Percentiles rank a stretch among this genome's conserved stretches.
Conservation (phyloP, 1,140 invertebrate genomes). For the Andrena cerasifolii region DNA sequence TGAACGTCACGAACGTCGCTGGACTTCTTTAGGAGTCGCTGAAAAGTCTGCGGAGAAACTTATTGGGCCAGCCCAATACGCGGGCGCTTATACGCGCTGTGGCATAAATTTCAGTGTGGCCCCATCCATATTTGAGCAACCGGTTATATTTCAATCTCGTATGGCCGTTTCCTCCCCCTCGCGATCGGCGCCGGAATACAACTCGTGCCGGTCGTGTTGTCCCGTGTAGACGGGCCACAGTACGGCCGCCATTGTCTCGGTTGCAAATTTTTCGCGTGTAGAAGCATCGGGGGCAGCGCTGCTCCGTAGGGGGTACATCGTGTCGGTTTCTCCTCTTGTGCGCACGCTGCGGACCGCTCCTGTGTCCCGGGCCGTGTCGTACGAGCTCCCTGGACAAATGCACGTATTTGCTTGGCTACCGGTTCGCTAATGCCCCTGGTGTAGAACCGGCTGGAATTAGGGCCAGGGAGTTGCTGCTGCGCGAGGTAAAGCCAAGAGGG, state of each 20-base stretch:
- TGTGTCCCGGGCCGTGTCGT: slow-evolving; percentile 55
- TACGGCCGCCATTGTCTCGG: slow-evolving; percentile 77
- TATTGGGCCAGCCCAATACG: slow-evolving; percentile 10
- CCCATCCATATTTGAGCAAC: slow-evolving; percentile 69
- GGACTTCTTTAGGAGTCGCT: slow-evolving; percentile 5
- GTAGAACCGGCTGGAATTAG: slow-evolving; percentile 1
- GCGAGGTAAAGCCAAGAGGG: too few species aligned
- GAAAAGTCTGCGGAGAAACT: background rate
- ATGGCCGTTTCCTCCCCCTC: slow-evolving; percentile 44
- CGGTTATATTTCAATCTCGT: slow-evolving; percentile 80
- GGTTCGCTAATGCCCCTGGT: slow-evolving; percentile 52
- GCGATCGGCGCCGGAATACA: slow-evolving; percentile 79
- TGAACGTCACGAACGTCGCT: too few species aligned
- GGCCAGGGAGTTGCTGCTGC: background rate
- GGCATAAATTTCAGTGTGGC: slow-evolving; percentile 58
- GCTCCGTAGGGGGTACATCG: slow-evolving; percentile 70
- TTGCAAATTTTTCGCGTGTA: slow-evolving; percentile 81
- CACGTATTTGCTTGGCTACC: slow-evolving; percentile 68
- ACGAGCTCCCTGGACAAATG: slow-evolving; percentile 65
- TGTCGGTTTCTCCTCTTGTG: slow-evolving; percentile 39
- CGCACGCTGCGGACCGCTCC: slow-evolving; percentile 22
- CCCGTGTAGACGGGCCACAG: slow-evolving; percentile 62
- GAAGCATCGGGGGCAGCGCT: slow-evolving; percentile 61
- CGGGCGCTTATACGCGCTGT: background rate
- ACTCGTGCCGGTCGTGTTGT: slow-evolving; percentile 77